phyloP scores from a whole-genome alignment of 2,888 invertebrate species.

The Beris chalybata region DNA sequence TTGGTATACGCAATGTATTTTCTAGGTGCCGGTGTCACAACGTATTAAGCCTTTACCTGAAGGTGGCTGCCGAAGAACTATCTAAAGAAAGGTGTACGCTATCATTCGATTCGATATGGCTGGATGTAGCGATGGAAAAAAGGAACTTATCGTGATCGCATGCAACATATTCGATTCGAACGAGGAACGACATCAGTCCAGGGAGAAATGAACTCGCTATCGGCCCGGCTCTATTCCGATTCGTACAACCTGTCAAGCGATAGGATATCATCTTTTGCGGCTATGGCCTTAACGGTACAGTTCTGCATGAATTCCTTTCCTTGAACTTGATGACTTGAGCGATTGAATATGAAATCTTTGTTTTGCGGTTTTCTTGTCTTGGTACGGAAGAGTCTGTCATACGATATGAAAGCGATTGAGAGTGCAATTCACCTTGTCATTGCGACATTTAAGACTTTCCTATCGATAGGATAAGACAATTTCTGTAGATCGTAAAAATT shows the following conservation, averaged over 20 bases:
- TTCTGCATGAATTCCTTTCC: constrained; percentile 34
- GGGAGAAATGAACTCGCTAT: constrained; percentile 25
- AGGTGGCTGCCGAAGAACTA: background rate
- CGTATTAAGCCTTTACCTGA: constrained; percentile 25
- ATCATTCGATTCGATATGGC: too few relatives aligned
- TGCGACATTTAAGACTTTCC: constrained; percentile 10
- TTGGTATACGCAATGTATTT: constrained; percentile 12
- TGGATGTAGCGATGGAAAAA: too few relatives aligned
- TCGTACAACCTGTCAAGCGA: constrained; percentile 38
- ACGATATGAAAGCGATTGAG: constrained; percentile 26
- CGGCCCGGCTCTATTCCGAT: background rate
- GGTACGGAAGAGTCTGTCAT: constrained; percentile 19
- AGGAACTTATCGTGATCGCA: background rate
- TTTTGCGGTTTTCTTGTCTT: constrained; percentile 24
- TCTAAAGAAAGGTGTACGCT: too few relatives aligned
- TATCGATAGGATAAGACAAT: constrained; percentile 12
- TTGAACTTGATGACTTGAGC: constrained; percentile 39
- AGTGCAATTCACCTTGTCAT: constrained; percentile 27
- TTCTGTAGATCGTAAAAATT: too few relatives aligned
- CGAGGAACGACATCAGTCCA: constrained; percentile 12
- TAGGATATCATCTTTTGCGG: constrained; percentile 39
- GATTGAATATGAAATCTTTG: constrained; percentile 32
- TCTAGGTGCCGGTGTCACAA: constrained; percentile 35
- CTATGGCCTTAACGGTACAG: constrained; percentile 29
- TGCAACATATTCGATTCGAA: constrained; percentile 13